These are phyloP conservation scores for Halcyon badia DNA, from an alignment of 2,797 vertebrate genomes.

Conservation along the genomic window DNA sequence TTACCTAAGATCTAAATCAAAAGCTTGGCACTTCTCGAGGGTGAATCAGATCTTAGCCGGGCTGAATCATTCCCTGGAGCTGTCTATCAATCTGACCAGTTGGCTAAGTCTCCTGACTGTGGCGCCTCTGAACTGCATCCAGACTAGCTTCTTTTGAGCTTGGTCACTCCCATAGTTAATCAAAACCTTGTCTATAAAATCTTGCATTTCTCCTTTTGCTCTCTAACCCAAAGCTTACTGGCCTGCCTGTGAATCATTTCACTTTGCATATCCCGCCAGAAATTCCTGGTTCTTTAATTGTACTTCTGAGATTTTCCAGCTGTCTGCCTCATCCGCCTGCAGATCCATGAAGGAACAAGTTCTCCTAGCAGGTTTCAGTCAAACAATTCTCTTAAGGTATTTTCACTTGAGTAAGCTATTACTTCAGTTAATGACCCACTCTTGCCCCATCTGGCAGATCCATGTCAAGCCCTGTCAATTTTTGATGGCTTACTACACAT, in stretches of 20 bases:
- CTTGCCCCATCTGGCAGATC: not conserved
- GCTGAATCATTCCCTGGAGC: conserved; percentile 39
- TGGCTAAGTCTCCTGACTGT: not conserved
- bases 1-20: conserved; percentile 26
- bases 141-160: not conserved
- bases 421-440: not conserved
- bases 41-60: conserved; percentile 33
- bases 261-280: not conserved
- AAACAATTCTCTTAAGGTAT: conserved; percentile 8
- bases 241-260: not conserved
- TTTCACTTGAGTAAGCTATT: not conserved
- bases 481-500: not conserved
- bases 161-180: not conserved
- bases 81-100: conserved; percentile 14
- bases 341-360: not conserved
- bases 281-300: not conserved
- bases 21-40: conserved; percentile 17
- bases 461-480: not conserved
- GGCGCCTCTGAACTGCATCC: not conserved
- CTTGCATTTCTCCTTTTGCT: not conserved
- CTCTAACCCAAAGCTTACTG: not conserved
- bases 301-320: not conserved
- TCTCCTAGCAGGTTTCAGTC: not conserved
- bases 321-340: not conserved
- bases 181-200: not conserved